A percentile compares a stretch with the other conserved stretches of the same genome.
phyloP scores from a whole-genome alignment of 2,888 invertebrate species.

The Dendrolimus houi region DNA sequence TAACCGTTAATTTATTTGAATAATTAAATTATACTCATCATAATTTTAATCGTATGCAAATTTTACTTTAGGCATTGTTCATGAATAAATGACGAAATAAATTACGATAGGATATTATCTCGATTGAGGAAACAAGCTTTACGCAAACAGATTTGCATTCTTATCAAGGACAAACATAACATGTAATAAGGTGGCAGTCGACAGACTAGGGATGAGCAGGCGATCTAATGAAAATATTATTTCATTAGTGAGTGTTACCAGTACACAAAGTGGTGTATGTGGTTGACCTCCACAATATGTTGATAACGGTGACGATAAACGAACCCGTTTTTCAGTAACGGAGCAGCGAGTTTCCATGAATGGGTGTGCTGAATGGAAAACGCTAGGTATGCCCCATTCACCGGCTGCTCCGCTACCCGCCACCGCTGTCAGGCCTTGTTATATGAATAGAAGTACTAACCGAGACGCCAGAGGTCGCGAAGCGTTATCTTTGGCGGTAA shows the following conservation, averaged over 20 bases:
- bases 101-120: neutral
- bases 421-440: constrained; percentile 9
- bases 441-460: neutral
- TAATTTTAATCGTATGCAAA: too few relatives aligned
- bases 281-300: constrained; percentile 13
- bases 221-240: constrained; percentile 36
- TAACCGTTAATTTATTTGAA: too few relatives aligned
- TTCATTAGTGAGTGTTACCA: constrained; percentile 17
- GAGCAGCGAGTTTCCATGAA: constrained; percentile 69
- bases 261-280: constrained; percentile 43
- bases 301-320: constrained; percentile 51
- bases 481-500: neutral
- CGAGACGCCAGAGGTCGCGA: neutral
- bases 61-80: neutral
- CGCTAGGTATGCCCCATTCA: constrained; percentile 60
- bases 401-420: constrained; percentile 18
- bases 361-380: constrained; percentile 68
- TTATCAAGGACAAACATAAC: constrained; percentile 25
- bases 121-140: neutral
- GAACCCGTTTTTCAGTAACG: constrained; percentile 67
- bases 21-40: too few relatives aligned
- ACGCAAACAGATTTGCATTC: constrained; percentile 6
- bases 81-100: too few relatives aligned
- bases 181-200: constrained; percentile 16
- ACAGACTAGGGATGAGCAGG: constrained; percentile 28